A percentile compares a stretch with the other conserved stretches of the same genome.
phyloP scores from a whole-genome alignment of 1,140 invertebrate species.

The Drosophila nasuta region DNA sequence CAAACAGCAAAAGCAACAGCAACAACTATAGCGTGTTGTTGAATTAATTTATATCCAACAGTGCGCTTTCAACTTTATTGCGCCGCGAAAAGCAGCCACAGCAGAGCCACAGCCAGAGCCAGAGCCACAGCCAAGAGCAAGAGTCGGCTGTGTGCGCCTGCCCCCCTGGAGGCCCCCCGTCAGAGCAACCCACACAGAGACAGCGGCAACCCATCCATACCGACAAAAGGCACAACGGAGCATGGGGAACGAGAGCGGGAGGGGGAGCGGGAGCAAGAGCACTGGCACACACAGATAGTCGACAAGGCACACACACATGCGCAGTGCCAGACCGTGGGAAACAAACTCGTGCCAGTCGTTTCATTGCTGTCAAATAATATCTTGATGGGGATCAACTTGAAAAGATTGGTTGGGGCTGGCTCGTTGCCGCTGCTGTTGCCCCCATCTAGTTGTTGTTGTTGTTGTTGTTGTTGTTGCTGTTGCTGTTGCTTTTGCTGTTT shows the following conservation, averaged over 20 bases:
- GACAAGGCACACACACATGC: slow-evolving; percentile 56
- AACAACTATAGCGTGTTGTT: slow-evolving; percentile 75
- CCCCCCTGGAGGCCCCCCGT: slow-evolving; percentile 34
- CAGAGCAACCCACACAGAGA: slow-evolving; percentile 63
- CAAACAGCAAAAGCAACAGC: slow-evolving; percentile 36
- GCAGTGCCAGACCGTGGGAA: slow-evolving; percentile 84
- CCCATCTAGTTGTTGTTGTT: slow-evolving; percentile 25
- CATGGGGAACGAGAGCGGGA: not conserved
- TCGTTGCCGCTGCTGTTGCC: slow-evolving; percentile 52
- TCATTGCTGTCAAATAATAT: slow-evolving; percentile 85
- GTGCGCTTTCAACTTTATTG: slow-evolving; percentile 83
- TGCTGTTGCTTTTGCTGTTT: slow-evolving; percentile 37
- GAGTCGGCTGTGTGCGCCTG: slow-evolving; percentile 28
- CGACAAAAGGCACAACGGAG: slow-evolving; percentile 46
- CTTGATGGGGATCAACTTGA: slow-evolving; percentile 84
- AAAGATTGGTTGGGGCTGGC: slow-evolving; percentile 81
- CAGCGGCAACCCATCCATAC: slow-evolving; percentile 46
- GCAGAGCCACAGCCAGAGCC: slow-evolving; percentile 21
- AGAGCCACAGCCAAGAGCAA: slow-evolving; percentile 24
- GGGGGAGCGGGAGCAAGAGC: not conserved
- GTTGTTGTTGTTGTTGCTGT: slow-evolving; percentile 36
- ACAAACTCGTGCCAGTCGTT: slow-evolving; percentile 85
- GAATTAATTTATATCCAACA: slow-evolving; percentile 83
- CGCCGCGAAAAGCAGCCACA: slow-evolving; percentile 77
- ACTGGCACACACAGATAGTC: slow-evolving; percentile 47